Conservation (phyloP, 30 jellyfish, hydroid and myxozoan genomes). For the Hydra vulgaris region DNA sequence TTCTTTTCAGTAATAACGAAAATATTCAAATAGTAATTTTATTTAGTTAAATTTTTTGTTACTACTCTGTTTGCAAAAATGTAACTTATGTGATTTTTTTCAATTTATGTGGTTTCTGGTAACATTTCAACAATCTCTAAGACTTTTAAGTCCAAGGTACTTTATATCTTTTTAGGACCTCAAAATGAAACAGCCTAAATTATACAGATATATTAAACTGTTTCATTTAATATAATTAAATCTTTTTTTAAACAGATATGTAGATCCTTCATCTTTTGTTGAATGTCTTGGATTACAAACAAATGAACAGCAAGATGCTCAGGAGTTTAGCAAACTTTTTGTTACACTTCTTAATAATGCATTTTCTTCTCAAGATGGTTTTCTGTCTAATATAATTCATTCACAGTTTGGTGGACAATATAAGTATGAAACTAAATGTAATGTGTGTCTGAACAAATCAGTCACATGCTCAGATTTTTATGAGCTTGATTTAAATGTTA, state of each 20-base stretch:
- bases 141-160: no score
- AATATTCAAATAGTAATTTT: no score
- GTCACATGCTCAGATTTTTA: conserved; percentile 50
- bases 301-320: conserved; percentile 92
- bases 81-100: no score
- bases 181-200: neutral
- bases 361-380: conserved; percentile 30
- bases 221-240: neutral
- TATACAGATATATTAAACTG: neutral
- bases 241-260: conserved; percentile 48
- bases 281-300: conserved; percentile 66
- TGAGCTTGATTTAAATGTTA: conserved; percentile 67
- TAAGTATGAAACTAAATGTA: conserved; percentile 70
- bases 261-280: conserved; percentile 77
- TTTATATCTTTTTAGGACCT: no score
- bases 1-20: no score
- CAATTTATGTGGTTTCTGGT: no score
- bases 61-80: no score
- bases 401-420: conserved; percentile 72
- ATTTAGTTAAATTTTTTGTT: no score
- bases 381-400: conserved; percentile 37
- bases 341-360: conserved; percentile 53
- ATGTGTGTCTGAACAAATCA: conserved; percentile 44
- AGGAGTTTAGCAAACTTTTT: conserved; percentile 75
- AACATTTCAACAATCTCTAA: no score